Conservation (phyloP, 37 sponge, comb jelly and placozoan genomes). For the Theonella swinhoei region DNA sequence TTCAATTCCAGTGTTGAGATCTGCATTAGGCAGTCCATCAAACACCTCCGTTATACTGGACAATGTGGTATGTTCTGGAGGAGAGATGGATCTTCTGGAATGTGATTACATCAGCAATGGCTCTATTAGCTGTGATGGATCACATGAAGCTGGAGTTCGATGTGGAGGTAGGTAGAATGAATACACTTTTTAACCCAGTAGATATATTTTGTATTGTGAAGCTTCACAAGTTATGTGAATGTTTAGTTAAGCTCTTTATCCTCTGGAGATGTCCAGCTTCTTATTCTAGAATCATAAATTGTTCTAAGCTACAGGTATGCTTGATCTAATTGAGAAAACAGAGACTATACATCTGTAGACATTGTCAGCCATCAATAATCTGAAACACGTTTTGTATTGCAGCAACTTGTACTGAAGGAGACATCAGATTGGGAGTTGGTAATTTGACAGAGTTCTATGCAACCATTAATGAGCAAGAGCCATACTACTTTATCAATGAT, state of each 20-base stretch:
- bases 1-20: background rate
- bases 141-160: slow-evolving; percentile 5
- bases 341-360: too few species aligned
- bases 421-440: slow-evolving; percentile 11
- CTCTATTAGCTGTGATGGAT: slow-evolving; percentile 1
- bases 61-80: slow-evolving; percentile 11
- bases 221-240: too few species aligned
- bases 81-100: background rate
- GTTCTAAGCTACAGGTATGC: too few species aligned
- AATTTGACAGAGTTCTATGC: background rate
- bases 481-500: slow-evolving; percentile 3
- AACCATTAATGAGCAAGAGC: background rate
- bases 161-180: slow-evolving; percentile 24
- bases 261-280: background rate
- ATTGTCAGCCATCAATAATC: too few species aligned
- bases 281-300: too few species aligned
- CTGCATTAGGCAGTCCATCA: background rate
- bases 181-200: too few species aligned
- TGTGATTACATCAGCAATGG: background rate
- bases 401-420: slow-evolving; percentile 17
- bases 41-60: background rate
- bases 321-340: too few species aligned
- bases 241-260: too few species aligned
- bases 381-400: too few species aligned
- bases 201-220: too few species aligned